A percentile compares a stretch with the other conserved stretches of the same genome.
phyloP scores from a whole-genome alignment of 2,888 invertebrate genomes.

The Protophormia terraenovae region DNA sequence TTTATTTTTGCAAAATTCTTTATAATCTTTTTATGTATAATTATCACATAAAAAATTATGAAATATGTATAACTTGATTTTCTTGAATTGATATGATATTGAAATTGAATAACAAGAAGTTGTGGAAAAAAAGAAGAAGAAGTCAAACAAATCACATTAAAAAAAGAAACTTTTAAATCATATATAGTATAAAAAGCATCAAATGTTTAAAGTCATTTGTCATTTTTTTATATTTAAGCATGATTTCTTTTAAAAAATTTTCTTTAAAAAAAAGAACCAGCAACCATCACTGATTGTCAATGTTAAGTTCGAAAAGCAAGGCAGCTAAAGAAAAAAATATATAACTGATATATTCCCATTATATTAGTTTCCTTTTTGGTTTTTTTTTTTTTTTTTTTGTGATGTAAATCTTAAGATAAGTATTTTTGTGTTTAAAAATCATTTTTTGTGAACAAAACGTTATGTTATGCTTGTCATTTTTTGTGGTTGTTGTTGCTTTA shows the following conservation, averaged over 20 bases:
- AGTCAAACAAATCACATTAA: background rate
- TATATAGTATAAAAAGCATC: constrained; percentile 8
- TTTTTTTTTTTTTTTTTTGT: constrained; percentile 33
- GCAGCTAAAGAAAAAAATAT: background rate
- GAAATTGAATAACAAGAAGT: background rate
- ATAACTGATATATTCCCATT: constrained; percentile 19
- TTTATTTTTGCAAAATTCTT: no score
- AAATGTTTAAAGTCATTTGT: constrained; percentile 62
- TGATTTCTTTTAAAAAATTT: constrained; percentile 33
- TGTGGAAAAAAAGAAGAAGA: no score
- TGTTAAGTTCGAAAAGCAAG: constrained; percentile 12
- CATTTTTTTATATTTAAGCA: constrained; percentile 58
- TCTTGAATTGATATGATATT: constrained; percentile 18
- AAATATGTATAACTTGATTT: background rate
- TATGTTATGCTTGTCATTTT: constrained; percentile 63
- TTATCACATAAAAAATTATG: background rate
- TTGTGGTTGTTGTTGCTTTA: background rate
- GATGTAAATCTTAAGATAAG: constrained; percentile 64
- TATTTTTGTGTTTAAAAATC: constrained; percentile 54
- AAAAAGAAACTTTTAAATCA: background rate
- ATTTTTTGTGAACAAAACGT: constrained; percentile 60
- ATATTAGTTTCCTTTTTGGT: constrained; percentile 28
- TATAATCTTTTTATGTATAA: no score
- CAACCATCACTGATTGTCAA: constrained; percentile 12
- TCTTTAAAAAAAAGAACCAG: background rate